These are phyloP conservation scores for Cordilura impudica DNA, from an alignment of 2,888 invertebrate species.

Conservation along the genomic window DNA sequence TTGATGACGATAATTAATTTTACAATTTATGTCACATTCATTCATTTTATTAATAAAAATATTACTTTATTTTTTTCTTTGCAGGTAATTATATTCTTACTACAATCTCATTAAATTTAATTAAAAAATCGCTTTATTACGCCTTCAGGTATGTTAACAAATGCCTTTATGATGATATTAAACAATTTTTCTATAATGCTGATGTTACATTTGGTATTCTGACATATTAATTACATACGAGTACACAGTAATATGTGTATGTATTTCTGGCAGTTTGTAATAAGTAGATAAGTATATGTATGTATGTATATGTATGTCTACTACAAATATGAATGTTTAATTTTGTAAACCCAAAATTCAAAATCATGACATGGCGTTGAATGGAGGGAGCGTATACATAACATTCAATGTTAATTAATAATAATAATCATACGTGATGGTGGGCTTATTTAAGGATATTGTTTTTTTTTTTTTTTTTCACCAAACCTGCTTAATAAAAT, in stretches of 20 bases:
- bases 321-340: not conserved
- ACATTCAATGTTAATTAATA: slow-evolving; percentile 11
- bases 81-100: slow-evolving; percentile 8
- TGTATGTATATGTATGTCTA: too few relatives aligned
- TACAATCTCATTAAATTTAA: not conserved
- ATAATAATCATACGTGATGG: slow-evolving; percentile 34
- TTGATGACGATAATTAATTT: too few relatives aligned
- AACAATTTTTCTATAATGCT: not conserved
- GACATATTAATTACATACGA: slow-evolving; percentile 5
- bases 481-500: too few relatives aligned
- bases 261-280: not conserved
- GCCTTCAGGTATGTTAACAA: slow-evolving; percentile 4
- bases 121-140: not conserved
- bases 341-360: not conserved
- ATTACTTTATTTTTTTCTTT: slow-evolving; percentile 1
- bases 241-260: not conserved
- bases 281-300: not conserved
- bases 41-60: not conserved
- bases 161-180: not conserved
- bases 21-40: too few relatives aligned
- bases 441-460: not conserved
- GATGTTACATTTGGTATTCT: not conserved
- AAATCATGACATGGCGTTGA: not conserved
- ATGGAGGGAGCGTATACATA: slow-evolving; percentile 28
- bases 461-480: too few relatives aligned